These are phyloP conservation scores for Drosophila villosipedis DNA, from an alignment of 2,888 invertebrate species.

Conservation along the genomic window DNA sequence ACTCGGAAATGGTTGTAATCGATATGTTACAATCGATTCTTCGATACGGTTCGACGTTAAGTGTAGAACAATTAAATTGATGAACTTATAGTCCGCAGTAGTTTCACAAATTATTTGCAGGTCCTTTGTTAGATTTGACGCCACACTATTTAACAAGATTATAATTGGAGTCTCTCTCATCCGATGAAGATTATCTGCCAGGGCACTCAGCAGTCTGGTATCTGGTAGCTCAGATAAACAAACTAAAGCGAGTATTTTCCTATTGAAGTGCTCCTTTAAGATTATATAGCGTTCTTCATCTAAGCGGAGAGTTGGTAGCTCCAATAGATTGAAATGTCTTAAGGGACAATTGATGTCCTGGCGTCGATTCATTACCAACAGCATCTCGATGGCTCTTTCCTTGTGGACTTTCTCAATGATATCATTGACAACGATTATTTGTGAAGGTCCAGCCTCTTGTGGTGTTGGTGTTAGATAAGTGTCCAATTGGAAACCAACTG, in stretches of 20 bases:
- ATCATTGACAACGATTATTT: slow-evolving; percentile 5
- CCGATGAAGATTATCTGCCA: slow-evolving; percentile 25
- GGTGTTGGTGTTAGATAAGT: too few species aligned
- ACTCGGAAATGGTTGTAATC: slow-evolving; percentile 35
- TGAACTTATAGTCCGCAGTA: not conserved
- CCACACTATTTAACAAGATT: slow-evolving; percentile 14
- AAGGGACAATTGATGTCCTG: slow-evolving; percentile 4
- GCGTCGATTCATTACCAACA: slow-evolving; percentile 22
- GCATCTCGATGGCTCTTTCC: not conserved
- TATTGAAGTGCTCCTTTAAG: slow-evolving; percentile 9
- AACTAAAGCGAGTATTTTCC: slow-evolving; percentile 17
- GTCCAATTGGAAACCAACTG: not conserved
- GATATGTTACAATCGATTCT: not conserved
- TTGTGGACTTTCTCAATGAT: slow-evolving; percentile 17
- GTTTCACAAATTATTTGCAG: not conserved
- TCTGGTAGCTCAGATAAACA: slow-evolving; percentile 28
- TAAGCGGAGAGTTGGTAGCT: slow-evolving; percentile 13
- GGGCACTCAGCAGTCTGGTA: not conserved
- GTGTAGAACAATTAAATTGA: slow-evolving; percentile 30
- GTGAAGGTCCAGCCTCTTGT: not conserved
- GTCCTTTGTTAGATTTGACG: not conserved
- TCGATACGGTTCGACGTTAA: not conserved
- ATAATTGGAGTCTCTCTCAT: slow-evolving; percentile 36
- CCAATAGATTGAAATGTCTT: not conserved
- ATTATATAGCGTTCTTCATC: not conserved